Conservation (phyloP, 2,113 vertebrate species). For the Orientallactaga bullata region DNA sequence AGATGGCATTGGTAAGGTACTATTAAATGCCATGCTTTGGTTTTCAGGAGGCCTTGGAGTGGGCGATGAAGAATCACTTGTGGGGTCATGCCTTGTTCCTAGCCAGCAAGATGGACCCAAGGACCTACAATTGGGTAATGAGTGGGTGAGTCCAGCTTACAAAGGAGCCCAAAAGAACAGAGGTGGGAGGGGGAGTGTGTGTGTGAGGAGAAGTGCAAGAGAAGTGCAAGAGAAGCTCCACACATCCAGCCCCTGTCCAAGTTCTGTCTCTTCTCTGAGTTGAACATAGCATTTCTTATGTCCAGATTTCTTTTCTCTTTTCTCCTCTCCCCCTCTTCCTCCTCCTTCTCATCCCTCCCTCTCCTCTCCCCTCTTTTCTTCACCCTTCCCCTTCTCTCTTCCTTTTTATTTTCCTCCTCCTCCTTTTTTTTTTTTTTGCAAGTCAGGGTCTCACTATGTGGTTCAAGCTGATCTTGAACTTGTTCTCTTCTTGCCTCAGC, state of each 20-base stretch:
- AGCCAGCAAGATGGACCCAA: constrained; percentile 95
- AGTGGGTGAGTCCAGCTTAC: constrained; percentile 87
- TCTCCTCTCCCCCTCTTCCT: no score
- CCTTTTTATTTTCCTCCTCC: no score
- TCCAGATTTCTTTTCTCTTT: neutral
- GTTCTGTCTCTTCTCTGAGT: constrained; percentile 10
- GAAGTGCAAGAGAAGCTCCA: neutral
- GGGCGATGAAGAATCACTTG: constrained; percentile 93
- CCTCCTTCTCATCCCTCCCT: fast-evolving
- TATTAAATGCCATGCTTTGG: neutral
- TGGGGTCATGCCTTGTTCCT: constrained; percentile 97
- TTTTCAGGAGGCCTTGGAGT: constrained; percentile 93
- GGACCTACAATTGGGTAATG: constrained; percentile 94
- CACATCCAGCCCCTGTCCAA: fast-evolving
- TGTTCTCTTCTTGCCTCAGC: neutral
- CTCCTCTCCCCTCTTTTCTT: no score
- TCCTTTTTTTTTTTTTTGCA: no score
- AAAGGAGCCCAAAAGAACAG: neutral
- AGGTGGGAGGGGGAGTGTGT: neutral
- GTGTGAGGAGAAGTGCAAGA: neutral
- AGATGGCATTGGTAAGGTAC: neutral
- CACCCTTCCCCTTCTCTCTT: no score
- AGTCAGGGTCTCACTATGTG: neutral
- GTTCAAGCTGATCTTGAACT: neutral
- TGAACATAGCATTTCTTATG: neutral